Evolutionary conservation across 2,113 vertebrate species (phyloP), one percentile per base, ranked within the genome.

Genomic region (Lampris megalopsis): DNA sequence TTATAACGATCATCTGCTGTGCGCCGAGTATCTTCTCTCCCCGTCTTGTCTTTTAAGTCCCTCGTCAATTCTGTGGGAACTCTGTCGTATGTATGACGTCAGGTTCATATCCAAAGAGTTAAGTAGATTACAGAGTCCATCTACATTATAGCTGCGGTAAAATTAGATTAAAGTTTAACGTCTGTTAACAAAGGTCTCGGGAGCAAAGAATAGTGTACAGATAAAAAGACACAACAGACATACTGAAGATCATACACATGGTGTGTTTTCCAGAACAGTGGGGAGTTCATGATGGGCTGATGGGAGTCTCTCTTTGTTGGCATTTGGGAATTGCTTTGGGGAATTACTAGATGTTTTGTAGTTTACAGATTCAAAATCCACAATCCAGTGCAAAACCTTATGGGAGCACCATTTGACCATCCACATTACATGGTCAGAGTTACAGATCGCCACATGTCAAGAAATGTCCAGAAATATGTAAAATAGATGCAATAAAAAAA

Each of bases 361-460:
- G 5, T 2, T 45, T 71, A 82, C 54, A 77, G 10, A 78, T 83
- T 81, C 64, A 87, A 67, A 4, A 35, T 53, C 79, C 58, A 75
- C 42, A 50, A 2, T 3, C 38, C n/a, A 63, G 41, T 61, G 53
- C 9, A 45, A 45, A 45, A 45, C 4, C 43, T 45, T 45, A 4
- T 45, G 56, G 59, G 10, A 45, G 0, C 41, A 58, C 4, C 59
- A 9, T 75, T 11, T n/a, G 3, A 8, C 58, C 35, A 7, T 63
- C 42, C 11, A 45, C 24, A 65, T 56, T 9, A 45, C 24, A 65
- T 49, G 1, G 10, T 4, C 41, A 10, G 0, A 62, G 54, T 59
- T 36, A 36, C 35, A 64, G 24, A 68, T 43, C 57, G 50, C 42
- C 36, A 62, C 56, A 66, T 68, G 42, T 71, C 38, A 9, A 6